Evolutionary conservation across 2,113 vertebrate species (phyloP).

Genomic region (Narcine bancroftii): DNA sequence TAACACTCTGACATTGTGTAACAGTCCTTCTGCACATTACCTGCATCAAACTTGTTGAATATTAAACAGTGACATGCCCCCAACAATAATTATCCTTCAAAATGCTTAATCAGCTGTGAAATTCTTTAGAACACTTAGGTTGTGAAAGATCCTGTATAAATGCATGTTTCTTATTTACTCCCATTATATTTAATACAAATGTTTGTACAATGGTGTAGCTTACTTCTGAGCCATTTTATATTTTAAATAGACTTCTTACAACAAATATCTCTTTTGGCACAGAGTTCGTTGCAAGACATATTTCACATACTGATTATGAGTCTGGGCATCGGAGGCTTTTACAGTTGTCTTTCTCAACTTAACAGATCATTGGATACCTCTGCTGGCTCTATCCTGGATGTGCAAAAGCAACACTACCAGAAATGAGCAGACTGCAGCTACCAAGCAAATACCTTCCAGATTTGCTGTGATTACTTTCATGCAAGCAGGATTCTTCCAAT

Average conservation of each 20-base stretch:
- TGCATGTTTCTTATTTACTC: neutral
- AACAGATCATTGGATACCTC: slow-evolving; percentile 34
- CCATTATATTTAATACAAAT: neutral
- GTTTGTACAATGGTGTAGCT: neutral
- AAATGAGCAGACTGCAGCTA: slow-evolving; percentile 20
- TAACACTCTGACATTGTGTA: too few species aligned
- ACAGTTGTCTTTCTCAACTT: slow-evolving; percentile 25
- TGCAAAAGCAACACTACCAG: slow-evolving; percentile 22
- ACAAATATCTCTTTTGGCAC: slow-evolving; percentile 9
- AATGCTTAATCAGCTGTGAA: neutral
- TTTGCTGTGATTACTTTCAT: slow-evolving; percentile 32
- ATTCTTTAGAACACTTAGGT: neutral
- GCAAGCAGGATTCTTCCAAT: slow-evolving; percentile 12
- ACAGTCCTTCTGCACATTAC: too few species aligned
- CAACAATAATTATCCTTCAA: neutral
- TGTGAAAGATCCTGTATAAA: neutral
- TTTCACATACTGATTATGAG: neutral
- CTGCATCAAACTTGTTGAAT: too few species aligned
- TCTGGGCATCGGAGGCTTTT: neutral
- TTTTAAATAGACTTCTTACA: neutral
- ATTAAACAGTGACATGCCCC: too few species aligned
- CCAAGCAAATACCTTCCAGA: slow-evolving; percentile 34
- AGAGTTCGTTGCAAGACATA: neutral
- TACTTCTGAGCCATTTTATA: neutral
- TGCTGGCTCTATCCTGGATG: slow-evolving; percentile 30